A percentile compares a stretch with the other conserved stretches of the same genome.
Conservation (phyloP, 2,888 invertebrate genomes). For the Chaetogeoica ovagalla region DNA sequence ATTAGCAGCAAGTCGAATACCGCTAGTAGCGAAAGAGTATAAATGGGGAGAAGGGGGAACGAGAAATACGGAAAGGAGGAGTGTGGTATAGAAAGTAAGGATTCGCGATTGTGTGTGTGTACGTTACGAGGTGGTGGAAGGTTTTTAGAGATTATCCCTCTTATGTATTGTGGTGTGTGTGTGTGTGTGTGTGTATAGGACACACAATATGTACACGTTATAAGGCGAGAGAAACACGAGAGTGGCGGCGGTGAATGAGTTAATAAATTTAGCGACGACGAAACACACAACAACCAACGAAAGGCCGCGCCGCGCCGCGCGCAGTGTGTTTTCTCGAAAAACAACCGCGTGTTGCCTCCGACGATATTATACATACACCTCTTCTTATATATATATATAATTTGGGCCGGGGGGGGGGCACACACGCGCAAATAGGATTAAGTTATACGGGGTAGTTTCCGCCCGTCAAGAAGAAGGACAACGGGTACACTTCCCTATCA, state of each 20-base stretch:
- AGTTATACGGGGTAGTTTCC: background rate
- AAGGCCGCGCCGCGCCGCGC: too few species aligned
- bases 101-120: background rate
- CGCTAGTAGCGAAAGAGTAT: too few species aligned
- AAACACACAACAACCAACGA: background rate
- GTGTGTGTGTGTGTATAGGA: background rate
- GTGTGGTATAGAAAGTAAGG: too few species aligned
- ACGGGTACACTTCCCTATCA: background rate
- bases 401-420: constrained; percentile 14
- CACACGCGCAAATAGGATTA: constrained; percentile 45
- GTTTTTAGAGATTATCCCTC: constrained; percentile 34
- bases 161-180: background rate
- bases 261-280: constrained; percentile 51
- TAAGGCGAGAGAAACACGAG: too few species aligned
- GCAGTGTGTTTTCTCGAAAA: constrained; percentile 42
- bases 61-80: too few species aligned
- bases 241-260: constrained; percentile 5
- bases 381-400: constrained; percentile 1
- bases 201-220: background rate
- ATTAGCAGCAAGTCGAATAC: constrained; percentile 7
- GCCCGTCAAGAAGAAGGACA: too few species aligned
- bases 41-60: background rate
- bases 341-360: constrained; percentile 1
- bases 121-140: background rate
- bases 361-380: constrained; percentile 3